Percentiles rank a stretch among this genome's conserved stretches.
Conservation (phyloP, 2,797 vertebrate species). For the Phoeniculus purpureus region DNA sequence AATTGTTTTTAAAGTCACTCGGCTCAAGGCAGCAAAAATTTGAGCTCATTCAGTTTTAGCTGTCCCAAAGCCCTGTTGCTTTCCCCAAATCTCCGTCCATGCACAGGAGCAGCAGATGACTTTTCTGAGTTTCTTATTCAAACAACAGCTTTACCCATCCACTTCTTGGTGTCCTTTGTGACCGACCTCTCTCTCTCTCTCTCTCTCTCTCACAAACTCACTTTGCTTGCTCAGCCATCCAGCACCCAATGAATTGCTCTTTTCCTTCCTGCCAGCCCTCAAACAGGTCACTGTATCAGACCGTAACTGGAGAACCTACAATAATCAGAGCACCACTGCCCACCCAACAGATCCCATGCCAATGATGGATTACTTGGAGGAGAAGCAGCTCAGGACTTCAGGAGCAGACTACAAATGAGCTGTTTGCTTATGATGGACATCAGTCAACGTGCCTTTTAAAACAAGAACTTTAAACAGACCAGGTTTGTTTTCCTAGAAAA, state of each 20-base stretch:
- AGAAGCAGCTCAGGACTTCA: background rate
- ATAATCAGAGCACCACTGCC: background rate
- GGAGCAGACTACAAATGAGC: background rate
- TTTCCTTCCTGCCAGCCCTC: background rate
- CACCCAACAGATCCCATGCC: background rate
- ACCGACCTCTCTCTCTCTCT: no score
- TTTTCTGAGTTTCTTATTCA: background rate
- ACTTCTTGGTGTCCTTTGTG: background rate
- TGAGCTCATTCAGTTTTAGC: background rate
- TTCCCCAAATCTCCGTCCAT: background rate
- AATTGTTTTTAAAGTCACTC: background rate
- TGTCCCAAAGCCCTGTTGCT: background rate
- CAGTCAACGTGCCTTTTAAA: background rate
- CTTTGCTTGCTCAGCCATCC: background rate
- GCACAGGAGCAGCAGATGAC: background rate
- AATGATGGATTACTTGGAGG: background rate
- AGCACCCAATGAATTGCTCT: background rate
- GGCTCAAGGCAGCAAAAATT: background rate
- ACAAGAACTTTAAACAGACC: background rate
- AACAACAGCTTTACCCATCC: background rate
- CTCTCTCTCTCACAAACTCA: background rate
- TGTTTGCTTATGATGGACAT: background rate
- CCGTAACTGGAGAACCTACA: background rate
- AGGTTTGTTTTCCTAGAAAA: background rate
- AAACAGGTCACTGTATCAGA: background rate